Evolutionary conservation across 2,797 vertebrate genomes (phyloP).

Genomic region (Smutsia gigantea): DNA sequence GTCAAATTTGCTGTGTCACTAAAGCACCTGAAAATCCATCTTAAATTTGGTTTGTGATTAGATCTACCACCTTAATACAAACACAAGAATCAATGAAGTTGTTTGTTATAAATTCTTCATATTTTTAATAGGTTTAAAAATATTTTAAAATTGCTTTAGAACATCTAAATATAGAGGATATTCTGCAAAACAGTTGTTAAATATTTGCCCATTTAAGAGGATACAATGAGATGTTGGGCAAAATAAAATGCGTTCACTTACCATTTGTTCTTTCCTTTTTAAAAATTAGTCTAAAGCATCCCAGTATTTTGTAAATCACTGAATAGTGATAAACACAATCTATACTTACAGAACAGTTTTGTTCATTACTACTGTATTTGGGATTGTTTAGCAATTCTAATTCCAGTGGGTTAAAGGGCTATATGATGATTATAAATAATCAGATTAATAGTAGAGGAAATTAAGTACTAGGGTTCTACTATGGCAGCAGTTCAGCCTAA

Average conservation of each 20-base stretch:
- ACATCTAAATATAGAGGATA: neutral
- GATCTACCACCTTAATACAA: neutral
- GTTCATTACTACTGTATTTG: neutral
- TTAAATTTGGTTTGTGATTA: constrained; percentile 2
- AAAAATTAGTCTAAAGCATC: constrained; percentile 36
- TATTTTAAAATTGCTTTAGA: constrained; percentile 12
- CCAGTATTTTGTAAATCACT: neutral
- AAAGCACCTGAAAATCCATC: neutral
- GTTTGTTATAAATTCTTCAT: neutral
- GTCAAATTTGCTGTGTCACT: neutral
- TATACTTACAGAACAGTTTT: neutral
- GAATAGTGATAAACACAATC: neutral
- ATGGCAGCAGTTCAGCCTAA: neutral
- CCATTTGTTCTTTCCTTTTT: neutral
- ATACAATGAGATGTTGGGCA: neutral
- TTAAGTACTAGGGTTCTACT: neutral
- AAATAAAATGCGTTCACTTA: neutral
- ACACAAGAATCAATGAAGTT: neutral
- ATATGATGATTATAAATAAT: constrained; percentile 39
- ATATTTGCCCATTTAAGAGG: constrained; percentile 39
- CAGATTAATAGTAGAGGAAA: neutral
- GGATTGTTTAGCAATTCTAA: constrained; percentile 32
- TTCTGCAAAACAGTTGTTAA: constrained; percentile 12
- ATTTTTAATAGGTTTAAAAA: neutral
- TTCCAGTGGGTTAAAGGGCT: constrained; percentile 1